Percentiles rank a stretch among this genome's conserved stretches.
Conservation (phyloP, 2,113 vertebrate genomes). For the Acanthochromis polyacanthus region DNA sequence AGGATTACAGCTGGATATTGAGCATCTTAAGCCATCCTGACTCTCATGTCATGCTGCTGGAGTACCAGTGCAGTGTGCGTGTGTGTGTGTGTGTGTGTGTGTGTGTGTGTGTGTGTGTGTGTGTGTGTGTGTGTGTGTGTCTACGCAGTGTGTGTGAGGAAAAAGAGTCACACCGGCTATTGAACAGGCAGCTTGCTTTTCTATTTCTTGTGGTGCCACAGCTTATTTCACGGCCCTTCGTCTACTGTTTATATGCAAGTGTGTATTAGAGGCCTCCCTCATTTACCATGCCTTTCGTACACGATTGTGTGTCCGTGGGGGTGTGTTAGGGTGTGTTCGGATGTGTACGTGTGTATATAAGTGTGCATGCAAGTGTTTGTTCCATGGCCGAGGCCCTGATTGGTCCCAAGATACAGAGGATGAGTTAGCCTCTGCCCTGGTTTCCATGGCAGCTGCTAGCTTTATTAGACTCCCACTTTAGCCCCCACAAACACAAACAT, state of each 20-base stretch:
- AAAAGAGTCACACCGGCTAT: slow-evolving; percentile 30
- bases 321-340: too few relatives aligned
- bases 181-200: slow-evolving; percentile 55
- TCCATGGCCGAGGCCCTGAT: slow-evolving; percentile 65
- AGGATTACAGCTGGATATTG: slow-evolving; percentile 67
- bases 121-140: slow-evolving; percentile 33
- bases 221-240: slow-evolving; percentile 75
- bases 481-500: slow-evolving; percentile 46
- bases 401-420: slow-evolving; percentile 74
- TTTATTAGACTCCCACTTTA: slow-evolving; percentile 84
- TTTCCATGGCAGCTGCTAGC: slow-evolving; percentile 85
- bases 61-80: background rate
- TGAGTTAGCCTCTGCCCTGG: slow-evolving; percentile 82
- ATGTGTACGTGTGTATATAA: slow-evolving; percentile 1
- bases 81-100: slow-evolving; percentile 9
- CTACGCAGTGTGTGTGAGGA: background rate
- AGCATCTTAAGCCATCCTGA: slow-evolving; percentile 55
- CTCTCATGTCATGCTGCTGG: slow-evolving; percentile 31
- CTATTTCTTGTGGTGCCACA: slow-evolving; percentile 71
- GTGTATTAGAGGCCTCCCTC: slow-evolving; percentile 57
- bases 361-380: slow-evolving; percentile 51
- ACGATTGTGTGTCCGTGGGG: slow-evolving; percentile 26
- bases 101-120: slow-evolving; percentile 32
- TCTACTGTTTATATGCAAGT: slow-evolving; percentile 58
- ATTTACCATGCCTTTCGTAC: slow-evolving; percentile 61